Percentiles rank a stretch among this genome's conserved stretches.
Conservation (phyloP, 1,140 invertebrate species). For the Lethocerus indicus region DNA sequence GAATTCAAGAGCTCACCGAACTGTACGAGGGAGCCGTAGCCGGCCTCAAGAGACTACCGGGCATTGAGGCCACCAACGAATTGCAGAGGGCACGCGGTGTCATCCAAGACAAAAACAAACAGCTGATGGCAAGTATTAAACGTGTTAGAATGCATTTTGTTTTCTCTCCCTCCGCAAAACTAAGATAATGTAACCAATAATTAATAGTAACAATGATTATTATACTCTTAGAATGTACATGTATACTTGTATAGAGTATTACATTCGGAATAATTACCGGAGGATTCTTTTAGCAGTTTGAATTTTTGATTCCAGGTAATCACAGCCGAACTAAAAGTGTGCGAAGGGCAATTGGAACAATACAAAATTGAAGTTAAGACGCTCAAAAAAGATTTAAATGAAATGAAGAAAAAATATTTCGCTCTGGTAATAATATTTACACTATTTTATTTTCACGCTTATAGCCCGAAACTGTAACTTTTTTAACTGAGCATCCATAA, state of each 20-base stretch:
- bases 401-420: conserved; percentile 7
- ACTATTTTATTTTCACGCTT: too few species aligned
- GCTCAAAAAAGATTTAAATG: conserved; percentile 1
- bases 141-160: neutral
- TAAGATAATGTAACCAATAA: neutral
- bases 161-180: neutral
- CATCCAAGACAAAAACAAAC: conserved; percentile 3
- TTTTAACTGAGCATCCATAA: too few species aligned
- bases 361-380: conserved; percentile 2
- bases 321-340: conserved; percentile 2
- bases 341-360: neutral
- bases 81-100: neutral
- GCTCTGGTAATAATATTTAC: conserved; percentile 1
- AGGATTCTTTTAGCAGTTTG: neutral
- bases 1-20: conserved; percentile 2
- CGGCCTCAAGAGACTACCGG: conserved; percentile 2
- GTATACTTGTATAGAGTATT: neutral
- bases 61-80: neutral
- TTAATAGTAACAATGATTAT: neutral
- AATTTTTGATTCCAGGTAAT: neutral
- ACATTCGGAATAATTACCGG: neutral
- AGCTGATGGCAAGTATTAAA: neutral
- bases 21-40: conserved; percentile 11
- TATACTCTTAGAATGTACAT: neutral
- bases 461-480: too few species aligned